Conservation (phyloP, 35 echinoderm and acorn worm species). For the Apostichopus californicus region DNA sequence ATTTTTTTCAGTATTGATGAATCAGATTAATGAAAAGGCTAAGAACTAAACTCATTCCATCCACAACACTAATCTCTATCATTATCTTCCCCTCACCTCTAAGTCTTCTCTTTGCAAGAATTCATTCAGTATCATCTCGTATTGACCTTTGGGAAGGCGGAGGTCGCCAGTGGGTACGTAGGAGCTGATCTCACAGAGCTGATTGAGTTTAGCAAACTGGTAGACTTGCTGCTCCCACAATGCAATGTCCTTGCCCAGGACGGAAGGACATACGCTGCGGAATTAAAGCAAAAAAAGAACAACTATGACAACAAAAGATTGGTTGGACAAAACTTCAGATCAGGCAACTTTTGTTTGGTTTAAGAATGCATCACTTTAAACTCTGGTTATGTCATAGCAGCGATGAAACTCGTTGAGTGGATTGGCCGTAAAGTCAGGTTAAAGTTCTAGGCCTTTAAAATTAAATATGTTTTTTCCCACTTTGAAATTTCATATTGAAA, state of each 20-base stretch:
- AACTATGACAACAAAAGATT: no score
- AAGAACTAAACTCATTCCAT: no score
- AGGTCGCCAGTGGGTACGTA: constrained; percentile 85
- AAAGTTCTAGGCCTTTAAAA: no score
- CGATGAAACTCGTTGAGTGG: no score
- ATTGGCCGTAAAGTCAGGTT: no score
- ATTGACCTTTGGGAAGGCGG: constrained; percentile 76
- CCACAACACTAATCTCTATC: no score
- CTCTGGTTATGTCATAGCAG: no score
- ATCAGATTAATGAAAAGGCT: no score
- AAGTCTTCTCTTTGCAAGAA: constrained; percentile 78
- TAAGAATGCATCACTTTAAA: no score
- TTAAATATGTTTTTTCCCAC: no score
- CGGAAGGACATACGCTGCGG: constrained; percentile 70
- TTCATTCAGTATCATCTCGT: constrained; percentile 99
- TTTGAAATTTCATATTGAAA: no score
- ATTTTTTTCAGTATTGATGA: no score
- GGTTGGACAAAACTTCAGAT: neutral
- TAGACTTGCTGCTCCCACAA: constrained; percentile 93
- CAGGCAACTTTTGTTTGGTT: neutral
- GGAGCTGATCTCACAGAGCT: constrained; percentile 82
- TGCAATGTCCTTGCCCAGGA: constrained; percentile 83
- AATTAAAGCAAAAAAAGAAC: neutral
- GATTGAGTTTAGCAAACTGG: constrained; percentile 85
- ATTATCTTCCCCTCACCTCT: constrained; percentile 54